Conservation (phyloP, 2,888 invertebrate species). For the Eumacrocentrus americanus region DNA sequence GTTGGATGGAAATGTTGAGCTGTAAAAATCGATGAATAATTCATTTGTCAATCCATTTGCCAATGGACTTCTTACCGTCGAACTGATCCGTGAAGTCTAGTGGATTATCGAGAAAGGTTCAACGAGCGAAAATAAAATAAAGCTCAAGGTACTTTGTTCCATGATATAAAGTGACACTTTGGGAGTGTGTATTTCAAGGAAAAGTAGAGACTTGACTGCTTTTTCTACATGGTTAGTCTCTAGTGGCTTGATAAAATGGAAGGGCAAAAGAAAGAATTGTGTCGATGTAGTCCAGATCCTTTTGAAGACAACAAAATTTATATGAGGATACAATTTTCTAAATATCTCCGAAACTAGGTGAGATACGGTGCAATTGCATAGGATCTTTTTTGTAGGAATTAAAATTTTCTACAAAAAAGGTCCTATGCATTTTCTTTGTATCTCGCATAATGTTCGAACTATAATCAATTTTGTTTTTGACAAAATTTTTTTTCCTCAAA, state of each 20-base stretch:
- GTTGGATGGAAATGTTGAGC: neutral
- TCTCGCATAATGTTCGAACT: no score
- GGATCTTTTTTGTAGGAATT: no score
- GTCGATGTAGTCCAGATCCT: no score
- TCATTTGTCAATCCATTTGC: constrained; percentile 14
- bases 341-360: no score
- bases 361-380: no score
- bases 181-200: neutral
- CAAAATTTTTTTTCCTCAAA: no score
- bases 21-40: constrained; percentile 8
- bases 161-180: neutral
- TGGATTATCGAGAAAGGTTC: constrained; percentile 1
- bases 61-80: neutral
- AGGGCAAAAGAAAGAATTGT: no score
- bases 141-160: neutral
- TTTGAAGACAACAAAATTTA: no score
- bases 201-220: neutral
- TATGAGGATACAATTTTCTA: no score
- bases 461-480: no score
- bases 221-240: neutral
- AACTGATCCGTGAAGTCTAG: constrained; percentile 9
- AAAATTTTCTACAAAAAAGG: no score
- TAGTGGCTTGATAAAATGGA: neutral
- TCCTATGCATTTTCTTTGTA: no score
- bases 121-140: constrained; percentile 3